Evolutionary conservation across 2,888 invertebrate genomes (phyloP).

Genomic region (Trichogramma evanescens): DNA sequence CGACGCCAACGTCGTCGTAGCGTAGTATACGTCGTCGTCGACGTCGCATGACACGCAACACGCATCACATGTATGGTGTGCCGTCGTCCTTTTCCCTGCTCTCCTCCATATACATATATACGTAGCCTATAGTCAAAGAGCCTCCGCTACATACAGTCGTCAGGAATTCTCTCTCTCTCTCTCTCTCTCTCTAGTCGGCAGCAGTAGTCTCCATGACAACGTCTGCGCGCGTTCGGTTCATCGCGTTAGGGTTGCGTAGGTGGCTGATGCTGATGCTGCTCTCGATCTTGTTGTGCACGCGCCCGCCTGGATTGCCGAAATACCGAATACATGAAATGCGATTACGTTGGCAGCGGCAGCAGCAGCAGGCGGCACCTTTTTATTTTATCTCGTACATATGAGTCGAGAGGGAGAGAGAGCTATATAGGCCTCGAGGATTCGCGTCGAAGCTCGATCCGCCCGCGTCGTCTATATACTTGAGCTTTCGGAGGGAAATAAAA

Average conservation of each 20-base stretch:
- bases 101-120: too few relatives aligned
- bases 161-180: background rate
- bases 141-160: slow-evolving; percentile 13
- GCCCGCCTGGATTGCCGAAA: slow-evolving; percentile 9
- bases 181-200: background rate
- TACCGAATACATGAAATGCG: slow-evolving; percentile 17
- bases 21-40: too few relatives aligned
- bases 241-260: too few relatives aligned
- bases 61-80: too few relatives aligned
- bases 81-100: too few relatives aligned
- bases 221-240: too few relatives aligned
- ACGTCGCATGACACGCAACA: too few relatives aligned
- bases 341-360: slow-evolving; percentile 11
- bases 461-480: too few relatives aligned
- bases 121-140: slow-evolving; percentile 13
- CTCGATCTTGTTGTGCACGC: slow-evolving; percentile 4
- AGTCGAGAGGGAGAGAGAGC: background rate
- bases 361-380: background rate
- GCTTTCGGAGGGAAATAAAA: too few relatives aligned
- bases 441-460: too few relatives aligned
- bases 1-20: too few relatives aligned
- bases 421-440: background rate
- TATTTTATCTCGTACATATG: background rate
- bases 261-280: background rate
- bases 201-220: too few relatives aligned